Evolutionary conservation across 2,113 vertebrate genomes (phyloP), one percentile per base, ranked within the genome.

Genomic region (Carollia perspicillata): DNA sequence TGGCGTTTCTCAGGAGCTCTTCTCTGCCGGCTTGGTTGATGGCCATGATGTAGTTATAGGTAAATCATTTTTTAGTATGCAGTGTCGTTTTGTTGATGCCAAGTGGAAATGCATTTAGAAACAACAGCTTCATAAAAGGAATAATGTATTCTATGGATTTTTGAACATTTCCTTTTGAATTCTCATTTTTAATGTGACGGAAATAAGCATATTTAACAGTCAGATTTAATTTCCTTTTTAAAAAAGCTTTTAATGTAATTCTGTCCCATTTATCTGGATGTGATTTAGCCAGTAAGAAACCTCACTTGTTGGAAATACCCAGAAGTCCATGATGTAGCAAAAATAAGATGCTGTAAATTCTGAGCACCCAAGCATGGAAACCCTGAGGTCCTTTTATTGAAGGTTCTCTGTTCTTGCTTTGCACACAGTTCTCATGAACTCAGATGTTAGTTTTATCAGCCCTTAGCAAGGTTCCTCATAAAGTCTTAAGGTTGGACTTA

Each of bases 1-100:
- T 95, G 99, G 99, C 8, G 99, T 99, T 98, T 99, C 99, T 98
- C 99, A 99, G 98, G 99, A 99, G 97, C 99, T 99, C 96, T 99
- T 99, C 98, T 99, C 99, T 66, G 99, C 99, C 89, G 99, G 99
- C 97, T 98, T 99, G 93, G 99, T 99, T 98, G 99, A 99, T 89
- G 99, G 99, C 83, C 99, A 99, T 44, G 99, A 99, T 98, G 99
- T 99, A 98, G 98, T 99, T 98, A 98, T 99, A 98, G 99, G 99
- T 99, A 99, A 99, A 98, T 98, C 97, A 97, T 94, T 96, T 98
- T 98, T 98, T 98, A 94, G 83, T 97, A 98, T 98, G 92, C 93
- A 96, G 84, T 98, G 87, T 97, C 8, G 4, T 95, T 97, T 96
- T 95, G 72, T 97, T 95, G 93, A 86, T 97, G 49, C 71, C 97